Conservation (phyloP, 2,113 vertebrate genomes). For the Chunga burmeisteri region DNA sequence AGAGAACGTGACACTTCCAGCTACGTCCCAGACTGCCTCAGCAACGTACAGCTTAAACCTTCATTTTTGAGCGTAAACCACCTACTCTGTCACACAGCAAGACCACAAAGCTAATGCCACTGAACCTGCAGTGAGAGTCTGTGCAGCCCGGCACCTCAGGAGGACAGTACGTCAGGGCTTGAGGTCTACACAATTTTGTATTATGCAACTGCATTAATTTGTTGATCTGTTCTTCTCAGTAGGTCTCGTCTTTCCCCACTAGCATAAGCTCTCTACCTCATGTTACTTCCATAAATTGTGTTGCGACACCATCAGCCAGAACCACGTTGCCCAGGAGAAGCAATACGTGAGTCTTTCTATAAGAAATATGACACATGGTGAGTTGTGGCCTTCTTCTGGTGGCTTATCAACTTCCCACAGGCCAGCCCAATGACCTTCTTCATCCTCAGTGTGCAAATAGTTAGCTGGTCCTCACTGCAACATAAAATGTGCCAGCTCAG, state of each 20-base stretch:
- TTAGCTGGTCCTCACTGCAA: not conserved
- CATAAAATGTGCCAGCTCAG: not conserved
- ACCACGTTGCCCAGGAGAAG: not conserved
- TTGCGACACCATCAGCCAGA: not conserved
- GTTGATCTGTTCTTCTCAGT: not conserved
- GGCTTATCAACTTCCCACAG: not conserved
- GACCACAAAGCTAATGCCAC: not conserved
- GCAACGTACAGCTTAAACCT: not conserved
- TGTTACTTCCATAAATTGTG: not conserved
- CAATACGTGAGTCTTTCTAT: rapidly evolving
- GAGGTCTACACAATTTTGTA: not conserved
- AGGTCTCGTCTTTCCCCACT: not conserved
- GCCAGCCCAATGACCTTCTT: not conserved
- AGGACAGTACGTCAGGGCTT: not conserved
- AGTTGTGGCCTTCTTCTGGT: not conserved
- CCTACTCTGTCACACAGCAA: not conserved
- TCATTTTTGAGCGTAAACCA: not conserved
- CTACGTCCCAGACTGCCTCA: not conserved
- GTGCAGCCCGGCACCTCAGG: not conserved
- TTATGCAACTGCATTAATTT: no score
- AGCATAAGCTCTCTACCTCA: not conserved
- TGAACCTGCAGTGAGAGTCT: not conserved
- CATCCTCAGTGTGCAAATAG: not conserved
- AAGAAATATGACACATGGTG: not conserved
- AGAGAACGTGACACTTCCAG: not conserved